Conservation (phyloP, 2,113 vertebrate genomes). For the Cochlearius cochlearius region DNA sequence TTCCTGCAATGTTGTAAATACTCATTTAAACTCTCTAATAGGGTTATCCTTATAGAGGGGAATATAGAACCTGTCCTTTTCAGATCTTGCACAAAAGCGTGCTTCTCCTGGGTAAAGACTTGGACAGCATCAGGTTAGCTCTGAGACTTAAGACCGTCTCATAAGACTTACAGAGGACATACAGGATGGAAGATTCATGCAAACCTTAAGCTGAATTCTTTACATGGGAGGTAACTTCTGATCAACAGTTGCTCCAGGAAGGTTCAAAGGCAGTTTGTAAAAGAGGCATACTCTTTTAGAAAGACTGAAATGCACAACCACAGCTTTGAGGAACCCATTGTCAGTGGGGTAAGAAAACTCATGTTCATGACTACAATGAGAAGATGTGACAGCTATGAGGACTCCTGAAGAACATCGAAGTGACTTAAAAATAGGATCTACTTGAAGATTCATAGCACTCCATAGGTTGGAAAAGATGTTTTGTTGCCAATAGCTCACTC, state of each 20-base stretch:
- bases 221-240: neutral
- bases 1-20: neutral
- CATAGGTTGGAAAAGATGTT: neutral
- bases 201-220: neutral
- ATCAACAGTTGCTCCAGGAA: neutral
- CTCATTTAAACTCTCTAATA: neutral
- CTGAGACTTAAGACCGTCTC: neutral
- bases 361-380: neutral
- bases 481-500: neutral
- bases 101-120: neutral
- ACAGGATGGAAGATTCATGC: neutral
- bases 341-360: neutral
- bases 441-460: neutral
- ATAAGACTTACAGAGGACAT: neutral
- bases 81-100: neutral
- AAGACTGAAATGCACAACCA: neutral
- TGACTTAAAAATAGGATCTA: neutral
- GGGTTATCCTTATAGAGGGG: neutral
- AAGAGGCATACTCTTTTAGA: neutral
- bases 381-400: neutral
- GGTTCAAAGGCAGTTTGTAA: neutral
- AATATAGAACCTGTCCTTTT: neutral
- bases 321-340: neutral
- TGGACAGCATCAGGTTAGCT: neutral
- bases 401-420: neutral